Evolutionary conservation across 2,113 vertebrate genomes (phyloP), one percentile per base, ranked within the genome.

Genomic region (Dasyornis broadbenti): DNA sequence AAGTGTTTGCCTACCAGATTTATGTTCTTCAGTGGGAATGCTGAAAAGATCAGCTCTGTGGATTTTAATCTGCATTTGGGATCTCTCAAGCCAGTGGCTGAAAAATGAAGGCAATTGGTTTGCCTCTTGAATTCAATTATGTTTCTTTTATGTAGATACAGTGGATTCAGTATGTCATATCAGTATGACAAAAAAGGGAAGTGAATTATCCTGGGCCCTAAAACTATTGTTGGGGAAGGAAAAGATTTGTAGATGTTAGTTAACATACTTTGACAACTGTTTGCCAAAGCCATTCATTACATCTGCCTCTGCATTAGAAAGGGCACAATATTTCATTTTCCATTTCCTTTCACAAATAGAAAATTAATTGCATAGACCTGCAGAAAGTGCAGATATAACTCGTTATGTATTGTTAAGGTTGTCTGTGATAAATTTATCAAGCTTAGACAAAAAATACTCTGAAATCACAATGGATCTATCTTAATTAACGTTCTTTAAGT

Each of bases 271-370:
- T 82, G 94, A 94, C 88, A 90, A 86, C 76, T 96, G 78, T 97
- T 96, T 97, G 91, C 93, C 92, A 92, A 95, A 94, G 76, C 81
- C 84, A 82, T 96, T 94, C 79, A 76, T 96, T 93, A 94, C 65
- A 92, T 79, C 65, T 95, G 90, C 77, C 65, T 83, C 71, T 96
- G 92, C 65, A 83, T 90, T 72, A 82, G 88, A 95, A 93, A 95
- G 95, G 91, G 71, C 91, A 95, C 91, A 91, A 89, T 96, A 94
- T 96, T 97, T 97, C 96, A 97, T 96, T 97, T 97, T 95, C 89
- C 56, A 82, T 96, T 93, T 89, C 86, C 94, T 96, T 93, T 97
- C 80, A 89, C 86, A 94, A 95, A 94, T 91, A 96, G 96, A 93
- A 97, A 96, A 94, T 92, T 97, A 97, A 97, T 97, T 93, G 81